These are phyloP conservation scores for Dendrocincla tyrannina DNA, from an alignment of 2,797 vertebrate genomes.

Conservation along the genomic window DNA sequence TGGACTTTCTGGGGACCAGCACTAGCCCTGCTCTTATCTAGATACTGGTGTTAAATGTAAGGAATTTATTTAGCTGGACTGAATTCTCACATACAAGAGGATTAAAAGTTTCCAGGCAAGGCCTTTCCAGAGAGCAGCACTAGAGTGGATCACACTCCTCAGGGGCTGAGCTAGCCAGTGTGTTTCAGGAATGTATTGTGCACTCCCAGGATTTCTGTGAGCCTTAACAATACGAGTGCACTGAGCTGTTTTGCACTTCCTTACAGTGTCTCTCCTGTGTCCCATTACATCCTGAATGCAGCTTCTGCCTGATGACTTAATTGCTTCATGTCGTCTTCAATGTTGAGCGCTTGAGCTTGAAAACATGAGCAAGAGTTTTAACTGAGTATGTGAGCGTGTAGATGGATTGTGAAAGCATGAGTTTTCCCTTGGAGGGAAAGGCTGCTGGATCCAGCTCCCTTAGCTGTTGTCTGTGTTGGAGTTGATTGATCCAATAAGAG, in stretches of 20 bases:
- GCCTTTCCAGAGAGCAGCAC: neutral
- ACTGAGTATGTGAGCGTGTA: neutral
- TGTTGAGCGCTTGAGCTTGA: neutral
- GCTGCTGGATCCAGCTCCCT: neutral
- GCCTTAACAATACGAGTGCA: neutral
- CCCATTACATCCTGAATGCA: neutral
- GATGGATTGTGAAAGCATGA: neutral
- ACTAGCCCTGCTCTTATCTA: neutral
- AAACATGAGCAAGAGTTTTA: neutral
- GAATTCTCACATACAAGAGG: neutral
- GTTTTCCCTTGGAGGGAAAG: neutral
- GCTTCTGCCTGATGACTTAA: neutral
- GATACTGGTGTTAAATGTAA: fast-evolving
- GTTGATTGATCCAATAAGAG: neutral
- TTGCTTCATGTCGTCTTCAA: neutral
- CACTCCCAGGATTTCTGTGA: neutral
- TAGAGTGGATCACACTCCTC: neutral
- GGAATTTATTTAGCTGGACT: neutral
- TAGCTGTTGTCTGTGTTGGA: neutral
- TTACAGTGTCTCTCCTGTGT: neutral
- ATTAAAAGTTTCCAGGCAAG: neutral
- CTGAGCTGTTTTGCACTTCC: neutral
- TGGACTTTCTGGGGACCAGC: neutral
- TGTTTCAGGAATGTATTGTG: neutral
- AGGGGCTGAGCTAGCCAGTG: too few species aligned